Base-by-base conservation (phyloP, 2,113 vertebrate species). In the Tetrao urogallus region DNA sequence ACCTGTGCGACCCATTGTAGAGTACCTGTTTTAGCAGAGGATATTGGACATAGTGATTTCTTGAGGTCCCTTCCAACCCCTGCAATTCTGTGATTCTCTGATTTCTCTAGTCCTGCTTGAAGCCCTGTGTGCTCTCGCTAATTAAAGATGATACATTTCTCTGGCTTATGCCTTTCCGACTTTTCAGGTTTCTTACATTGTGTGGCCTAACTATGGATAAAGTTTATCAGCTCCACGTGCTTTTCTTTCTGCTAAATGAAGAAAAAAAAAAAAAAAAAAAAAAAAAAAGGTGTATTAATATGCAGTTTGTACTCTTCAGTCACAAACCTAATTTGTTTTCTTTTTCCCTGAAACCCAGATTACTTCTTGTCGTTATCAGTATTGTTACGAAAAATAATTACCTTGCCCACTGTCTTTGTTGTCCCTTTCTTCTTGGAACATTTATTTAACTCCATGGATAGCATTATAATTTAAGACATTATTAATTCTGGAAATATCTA, bases 391-490 rank as follows among this genome's bases (percentile, higher is more conserved):
- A 92, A 90, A 64, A 66, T 48, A 24, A 13, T 54, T 32, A 30
- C 61, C 32, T 52, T 61, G 17, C 50, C 73, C 36, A 8, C 77
- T 81, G 9, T 80, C 20, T 34, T 71, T 86, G 50, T 61, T 70
- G 8, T 19, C 19, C 24, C 91, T 74, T 87, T 85, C 42, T n/a
- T 42, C 50, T 75, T 47, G 61, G 4, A 67, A 4, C 2, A 30
- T 90, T 87, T 66, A 52, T 77, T 74, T 60, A 84, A 84, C 84
- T 94, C 43, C 30, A 16, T 69, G 24, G 54, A 47, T 57, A 61
- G 40, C 32, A 13, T 48, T 61, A 40, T 30, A 72, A 61, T 80
- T 80, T 27, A 91, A 91, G 24, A 4, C 8, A 40, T 70, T 82
- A 28, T 48, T 79, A 85, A 65, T 57, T 61, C 27, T 84, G 70